A percentile compares a stretch with the other conserved stretches of the same genome.
Conservation (phyloP, 2,888 invertebrate genomes). For the Germaria angustata region DNA sequence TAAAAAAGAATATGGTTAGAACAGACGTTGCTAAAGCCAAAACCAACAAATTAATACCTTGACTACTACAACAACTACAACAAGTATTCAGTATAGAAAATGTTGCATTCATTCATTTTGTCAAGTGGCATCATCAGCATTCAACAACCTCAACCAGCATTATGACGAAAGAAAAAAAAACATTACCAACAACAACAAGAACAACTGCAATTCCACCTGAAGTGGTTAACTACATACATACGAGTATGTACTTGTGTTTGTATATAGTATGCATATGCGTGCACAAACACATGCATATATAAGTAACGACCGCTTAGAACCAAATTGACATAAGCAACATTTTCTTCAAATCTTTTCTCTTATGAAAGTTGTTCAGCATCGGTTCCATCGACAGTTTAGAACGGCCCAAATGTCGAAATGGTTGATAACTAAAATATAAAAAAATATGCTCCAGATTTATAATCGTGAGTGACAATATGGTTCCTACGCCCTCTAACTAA, state of each 20-base stretch:
- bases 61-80: conserved; percentile 23
- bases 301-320: too few species aligned
- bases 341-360: too few species aligned
- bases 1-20: conserved; percentile 37
- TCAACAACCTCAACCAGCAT: conserved; percentile 66
- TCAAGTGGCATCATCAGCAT: conserved; percentile 68
- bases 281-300: neutral
- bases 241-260: neutral
- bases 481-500: too few species aligned
- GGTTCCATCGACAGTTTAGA: too few species aligned
- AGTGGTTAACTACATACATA: conserved; percentile 58
- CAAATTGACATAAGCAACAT: too few species aligned
- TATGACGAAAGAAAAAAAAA: conserved; percentile 47
- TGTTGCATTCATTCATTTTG: conserved; percentile 68
- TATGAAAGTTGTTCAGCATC: too few species aligned
- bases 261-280: neutral
- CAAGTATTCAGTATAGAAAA: conserved; percentile 52
- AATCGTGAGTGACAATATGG: too few species aligned
- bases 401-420: too few species aligned
- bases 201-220: conserved; percentile 64
- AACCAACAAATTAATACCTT: conserved; percentile 29
- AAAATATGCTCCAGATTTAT: too few species aligned
- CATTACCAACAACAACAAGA: conserved; percentile 21
- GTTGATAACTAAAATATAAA: too few species aligned
- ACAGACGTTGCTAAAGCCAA: conserved; percentile 23